Conservation (phyloP, 2,888 invertebrate species). For the Acleris literana region DNA sequence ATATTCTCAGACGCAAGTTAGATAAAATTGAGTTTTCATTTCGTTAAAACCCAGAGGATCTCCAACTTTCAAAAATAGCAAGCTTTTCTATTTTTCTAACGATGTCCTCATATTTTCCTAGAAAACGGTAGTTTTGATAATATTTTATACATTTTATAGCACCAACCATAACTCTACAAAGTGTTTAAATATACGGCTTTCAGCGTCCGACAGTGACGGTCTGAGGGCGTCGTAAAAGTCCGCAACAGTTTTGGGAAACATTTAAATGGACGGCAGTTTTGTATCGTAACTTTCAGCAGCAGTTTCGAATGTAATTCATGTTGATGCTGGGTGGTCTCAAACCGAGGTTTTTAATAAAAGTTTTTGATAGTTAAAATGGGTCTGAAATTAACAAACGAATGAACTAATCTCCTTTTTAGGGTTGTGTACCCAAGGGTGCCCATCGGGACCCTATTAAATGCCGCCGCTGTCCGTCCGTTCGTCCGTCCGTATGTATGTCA, state of each 20-base stretch:
- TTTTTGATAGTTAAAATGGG: too few species aligned
- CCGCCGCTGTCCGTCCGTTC: too few species aligned
- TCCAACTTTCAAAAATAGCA: too few species aligned
- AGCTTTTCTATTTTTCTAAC: too few species aligned
- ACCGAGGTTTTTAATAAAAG: not conserved
- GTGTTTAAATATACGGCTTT: conserved; percentile 55
- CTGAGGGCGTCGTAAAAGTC: conserved; percentile 59
- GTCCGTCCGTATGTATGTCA: too few species aligned
- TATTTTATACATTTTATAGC: conserved; percentile 10
- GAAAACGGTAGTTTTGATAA: not conserved
- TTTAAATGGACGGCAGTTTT: conserved; percentile 53
- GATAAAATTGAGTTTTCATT: too few species aligned
- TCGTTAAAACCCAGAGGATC: too few species aligned
- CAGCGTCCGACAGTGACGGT: conserved; percentile 49
- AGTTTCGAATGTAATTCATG: conserved; percentile 40
- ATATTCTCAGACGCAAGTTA: too few species aligned
- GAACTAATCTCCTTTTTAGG: too few species aligned
- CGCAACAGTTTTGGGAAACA: conserved; percentile 52
- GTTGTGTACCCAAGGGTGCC: too few species aligned
- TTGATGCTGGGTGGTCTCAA: conserved; percentile 41
- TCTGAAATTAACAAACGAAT: too few species aligned
- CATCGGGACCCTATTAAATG: too few species aligned
- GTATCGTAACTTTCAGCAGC: conserved; percentile 48
- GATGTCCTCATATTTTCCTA: not conserved
- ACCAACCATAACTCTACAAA: conserved; percentile 52